These are phyloP conservation scores for Gonatopus flavifemur DNA, from an alignment of 1,140 invertebrate species.

Conservation along the genomic window DNA sequence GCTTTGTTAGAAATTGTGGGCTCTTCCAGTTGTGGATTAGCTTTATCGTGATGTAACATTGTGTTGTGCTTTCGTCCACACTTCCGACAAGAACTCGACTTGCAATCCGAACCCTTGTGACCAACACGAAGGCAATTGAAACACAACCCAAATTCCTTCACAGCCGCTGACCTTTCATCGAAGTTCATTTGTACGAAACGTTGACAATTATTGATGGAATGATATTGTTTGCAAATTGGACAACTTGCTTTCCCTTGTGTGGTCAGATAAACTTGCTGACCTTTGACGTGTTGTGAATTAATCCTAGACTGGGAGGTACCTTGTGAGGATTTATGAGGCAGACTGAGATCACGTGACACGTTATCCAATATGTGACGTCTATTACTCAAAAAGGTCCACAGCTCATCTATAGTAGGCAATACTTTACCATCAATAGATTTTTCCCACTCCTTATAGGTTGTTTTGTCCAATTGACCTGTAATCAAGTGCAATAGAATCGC, in stretches of 20 bases:
- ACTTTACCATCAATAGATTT: background rate
- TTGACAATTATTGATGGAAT: too few species aligned
- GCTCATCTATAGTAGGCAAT: background rate
- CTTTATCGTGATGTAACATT: slow-evolving; percentile 1
- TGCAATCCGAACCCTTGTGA: background rate
- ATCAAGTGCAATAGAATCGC: slow-evolving; percentile 18
- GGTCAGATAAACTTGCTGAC: too few species aligned
- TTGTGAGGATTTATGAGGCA: background rate
- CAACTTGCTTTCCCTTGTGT: too few species aligned
- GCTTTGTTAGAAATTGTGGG: too few species aligned
- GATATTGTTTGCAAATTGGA: too few species aligned
- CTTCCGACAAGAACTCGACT: background rate
- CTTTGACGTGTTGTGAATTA: too few species aligned
- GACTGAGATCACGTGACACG: too few species aligned
- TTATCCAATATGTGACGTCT: too few species aligned
- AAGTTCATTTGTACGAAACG: too few species aligned
- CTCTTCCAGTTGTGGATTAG: too few species aligned
- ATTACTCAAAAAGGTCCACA: background rate
- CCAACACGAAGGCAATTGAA: background rate
- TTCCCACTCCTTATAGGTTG: slow-evolving; percentile 21
- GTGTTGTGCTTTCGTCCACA: background rate
- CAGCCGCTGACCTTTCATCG: too few species aligned
- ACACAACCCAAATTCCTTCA: too few species aligned
- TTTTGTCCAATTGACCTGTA: slow-evolving; percentile 11
- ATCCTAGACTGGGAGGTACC: background rate